These are phyloP conservation scores for Stylophora pistillata DNA, from an alignment of 64 coral and sea anemone genomes.

Conservation along the genomic window DNA sequence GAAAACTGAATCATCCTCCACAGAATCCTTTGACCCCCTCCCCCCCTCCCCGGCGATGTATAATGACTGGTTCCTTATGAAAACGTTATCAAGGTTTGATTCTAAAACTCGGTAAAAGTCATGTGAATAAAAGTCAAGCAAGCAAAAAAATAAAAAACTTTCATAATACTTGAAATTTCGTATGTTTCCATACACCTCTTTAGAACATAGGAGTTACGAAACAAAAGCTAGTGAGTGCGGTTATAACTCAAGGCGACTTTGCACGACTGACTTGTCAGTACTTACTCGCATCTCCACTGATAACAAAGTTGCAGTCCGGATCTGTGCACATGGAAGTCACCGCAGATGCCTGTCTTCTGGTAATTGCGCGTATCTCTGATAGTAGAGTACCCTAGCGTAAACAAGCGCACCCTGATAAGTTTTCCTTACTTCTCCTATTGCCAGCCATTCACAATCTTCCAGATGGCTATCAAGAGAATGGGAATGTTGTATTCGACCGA, in stretches of 20 bases:
- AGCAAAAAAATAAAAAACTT: too few species aligned
- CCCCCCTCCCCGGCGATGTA: not conserved
- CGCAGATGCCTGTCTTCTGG: slow-evolving; percentile 83
- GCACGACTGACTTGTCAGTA: too few species aligned
- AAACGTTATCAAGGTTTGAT: not conserved
- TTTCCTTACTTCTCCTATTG: not conserved
- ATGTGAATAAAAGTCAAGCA: too few species aligned
- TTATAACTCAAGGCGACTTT: too few species aligned
- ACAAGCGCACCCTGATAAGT: not conserved
- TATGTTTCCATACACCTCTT: too few species aligned
- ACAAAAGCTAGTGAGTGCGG: too few species aligned
- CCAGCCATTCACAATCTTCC: not conserved
- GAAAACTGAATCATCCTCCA: too few species aligned
- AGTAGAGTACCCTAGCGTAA: slow-evolving; percentile 69
- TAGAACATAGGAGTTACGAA: too few species aligned
- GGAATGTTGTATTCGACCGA: too few species aligned
- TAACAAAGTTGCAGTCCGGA: slow-evolving; percentile 77
- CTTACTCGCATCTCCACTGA: slow-evolving; percentile 96
- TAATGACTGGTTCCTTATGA: not conserved
- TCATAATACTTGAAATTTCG: too few species aligned
- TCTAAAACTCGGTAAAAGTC: too few species aligned
- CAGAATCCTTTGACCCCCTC: not conserved
- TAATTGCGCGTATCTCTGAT: slow-evolving; percentile 82
- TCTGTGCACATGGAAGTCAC: slow-evolving; percentile 86
- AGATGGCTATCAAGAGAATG: not conserved